Evolutionary conservation across 2,797 vertebrate species (phyloP).

Genomic region (Dryobates pubescens): DNA sequence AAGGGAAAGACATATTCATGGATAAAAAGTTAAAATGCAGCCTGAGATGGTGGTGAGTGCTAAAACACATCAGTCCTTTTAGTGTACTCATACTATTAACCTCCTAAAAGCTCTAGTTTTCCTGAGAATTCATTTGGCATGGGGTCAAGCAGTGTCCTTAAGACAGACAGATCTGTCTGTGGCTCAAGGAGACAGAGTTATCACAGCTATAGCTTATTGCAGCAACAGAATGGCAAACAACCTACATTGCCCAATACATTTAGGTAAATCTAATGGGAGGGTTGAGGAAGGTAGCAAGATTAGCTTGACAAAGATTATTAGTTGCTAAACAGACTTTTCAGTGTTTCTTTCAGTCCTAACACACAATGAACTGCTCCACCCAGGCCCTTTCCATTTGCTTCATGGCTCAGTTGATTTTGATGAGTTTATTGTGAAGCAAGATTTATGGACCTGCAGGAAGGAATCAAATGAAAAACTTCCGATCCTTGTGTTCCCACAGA

Average conservation of each 20-base stretch:
- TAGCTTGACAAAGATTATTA: constrained; percentile 47
- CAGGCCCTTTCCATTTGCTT: constrained; percentile 46
- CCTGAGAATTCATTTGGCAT: background rate
- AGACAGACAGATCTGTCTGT: background rate
- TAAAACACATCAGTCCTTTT: background rate
- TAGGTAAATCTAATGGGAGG: constrained; percentile 44
- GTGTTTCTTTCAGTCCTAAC: background rate
- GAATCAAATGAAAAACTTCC: constrained; percentile 58
- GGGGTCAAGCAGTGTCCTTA: background rate
- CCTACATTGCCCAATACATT: constrained; percentile 34
- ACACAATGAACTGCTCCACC: constrained; percentile 39
- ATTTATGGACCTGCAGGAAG: constrained; percentile 55
- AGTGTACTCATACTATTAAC: background rate
- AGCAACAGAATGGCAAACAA: constrained; percentile 44
- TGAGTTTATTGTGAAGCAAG: constrained; percentile 51
- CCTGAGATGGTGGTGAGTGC: background rate
- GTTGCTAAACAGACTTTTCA: constrained; percentile 45
- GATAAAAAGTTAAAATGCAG: background rate
- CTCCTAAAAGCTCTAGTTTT: background rate
- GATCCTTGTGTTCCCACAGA: background rate
- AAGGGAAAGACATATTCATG: background rate
- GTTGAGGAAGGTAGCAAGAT: constrained; percentile 42
- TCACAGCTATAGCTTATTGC: constrained; percentile 1
- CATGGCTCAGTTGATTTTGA: constrained; percentile 57
- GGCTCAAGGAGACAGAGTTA: background rate